Conservation (phyloP, 1,140 invertebrate species). For the Cylas formicarius region DNA sequence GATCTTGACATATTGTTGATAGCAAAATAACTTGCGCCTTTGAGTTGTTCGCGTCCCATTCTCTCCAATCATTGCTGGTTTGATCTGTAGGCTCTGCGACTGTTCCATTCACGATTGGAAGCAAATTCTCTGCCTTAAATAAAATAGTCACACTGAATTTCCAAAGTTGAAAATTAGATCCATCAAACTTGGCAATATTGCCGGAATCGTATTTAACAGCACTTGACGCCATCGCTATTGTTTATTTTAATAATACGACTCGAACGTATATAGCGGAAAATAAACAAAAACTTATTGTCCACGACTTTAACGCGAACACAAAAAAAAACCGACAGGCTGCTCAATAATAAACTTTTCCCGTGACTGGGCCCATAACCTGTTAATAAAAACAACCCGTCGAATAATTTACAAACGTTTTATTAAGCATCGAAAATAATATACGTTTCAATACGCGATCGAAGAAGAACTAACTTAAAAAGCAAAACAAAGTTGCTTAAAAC, state of each 20-base stretch:
- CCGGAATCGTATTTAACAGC: slow-evolving; percentile 7
- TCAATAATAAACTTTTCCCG: too few species aligned
- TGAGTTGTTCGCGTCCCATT: slow-evolving; percentile 22
- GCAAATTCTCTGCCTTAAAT: slow-evolving; percentile 6
- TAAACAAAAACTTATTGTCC: too few species aligned
- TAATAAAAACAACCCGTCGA: too few species aligned
- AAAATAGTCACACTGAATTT: slow-evolving; percentile 19
- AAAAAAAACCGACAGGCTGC: too few species aligned
- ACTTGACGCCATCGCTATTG: background rate
- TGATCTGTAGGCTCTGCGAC: slow-evolving; percentile 3
- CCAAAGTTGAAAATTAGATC: slow-evolving; percentile 19
- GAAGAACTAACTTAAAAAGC: too few species aligned
- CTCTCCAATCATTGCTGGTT: slow-evolving; percentile 6
- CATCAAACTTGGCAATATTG: slow-evolving; percentile 13
- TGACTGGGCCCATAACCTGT: too few species aligned
- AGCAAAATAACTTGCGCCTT: slow-evolving; percentile 29
- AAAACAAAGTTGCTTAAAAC: too few species aligned
- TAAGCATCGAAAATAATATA: too few species aligned
- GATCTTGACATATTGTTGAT: slow-evolving; percentile 25
- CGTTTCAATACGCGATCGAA: too few species aligned
- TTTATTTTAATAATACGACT: slow-evolving; percentile 12
- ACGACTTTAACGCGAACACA: too few species aligned
- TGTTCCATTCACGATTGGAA: slow-evolving; percentile 4
- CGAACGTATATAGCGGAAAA: slow-evolving; percentile 14
- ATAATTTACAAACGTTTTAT: too few species aligned